These are phyloP conservation scores for Macquaria ambigua DNA, from an alignment of 2,113 vertebrate species.

Conservation along the genomic window DNA sequence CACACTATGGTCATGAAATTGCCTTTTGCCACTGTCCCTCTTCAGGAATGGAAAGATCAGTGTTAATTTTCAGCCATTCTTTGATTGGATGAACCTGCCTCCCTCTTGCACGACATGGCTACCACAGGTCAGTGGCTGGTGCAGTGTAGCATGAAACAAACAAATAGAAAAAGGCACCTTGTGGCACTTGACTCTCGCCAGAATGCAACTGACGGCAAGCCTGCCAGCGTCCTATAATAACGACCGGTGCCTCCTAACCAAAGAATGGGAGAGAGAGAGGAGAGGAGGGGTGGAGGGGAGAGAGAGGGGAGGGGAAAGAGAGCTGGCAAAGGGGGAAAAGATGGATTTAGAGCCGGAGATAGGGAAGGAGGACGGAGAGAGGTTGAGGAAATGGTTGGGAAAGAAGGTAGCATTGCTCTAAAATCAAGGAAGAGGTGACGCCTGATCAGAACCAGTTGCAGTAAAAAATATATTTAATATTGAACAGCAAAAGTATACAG, in stretches of 20 bases:
- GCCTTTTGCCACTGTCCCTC: slow-evolving; percentile 84
- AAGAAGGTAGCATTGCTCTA: not conserved
- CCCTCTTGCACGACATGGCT: slow-evolving; percentile 88
- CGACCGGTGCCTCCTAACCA: slow-evolving; percentile 82
- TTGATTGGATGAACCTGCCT: slow-evolving; percentile 97
- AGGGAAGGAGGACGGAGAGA: not conserved
- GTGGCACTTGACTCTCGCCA: slow-evolving; percentile 93
- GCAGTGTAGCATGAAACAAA: slow-evolving; percentile 98
- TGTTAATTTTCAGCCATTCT: slow-evolving; percentile 95
- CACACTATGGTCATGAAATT: slow-evolving; percentile 85
- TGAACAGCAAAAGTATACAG: not conserved
- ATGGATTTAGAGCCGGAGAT: slow-evolving; percentile 36
- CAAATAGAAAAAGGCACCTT: slow-evolving; percentile 99
- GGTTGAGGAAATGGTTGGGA: not conserved
- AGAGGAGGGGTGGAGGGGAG: slow-evolving; percentile 9
- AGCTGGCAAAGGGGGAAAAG: not conserved
- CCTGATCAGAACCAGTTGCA: not conserved
- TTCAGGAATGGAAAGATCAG: slow-evolving; percentile 90
- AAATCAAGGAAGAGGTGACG: slow-evolving; percentile 8
- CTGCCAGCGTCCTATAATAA: slow-evolving; percentile 88
- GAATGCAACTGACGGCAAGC: slow-evolving; percentile 86
- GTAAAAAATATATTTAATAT: slow-evolving; percentile 17
- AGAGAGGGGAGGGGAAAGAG: not conserved
- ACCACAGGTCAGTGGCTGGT: slow-evolving; percentile 98
- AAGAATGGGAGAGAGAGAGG: slow-evolving; percentile 24